Evolutionary conservation across 2,888 invertebrate genomes (phyloP).

Genomic region (Eucera pruinosa): DNA sequence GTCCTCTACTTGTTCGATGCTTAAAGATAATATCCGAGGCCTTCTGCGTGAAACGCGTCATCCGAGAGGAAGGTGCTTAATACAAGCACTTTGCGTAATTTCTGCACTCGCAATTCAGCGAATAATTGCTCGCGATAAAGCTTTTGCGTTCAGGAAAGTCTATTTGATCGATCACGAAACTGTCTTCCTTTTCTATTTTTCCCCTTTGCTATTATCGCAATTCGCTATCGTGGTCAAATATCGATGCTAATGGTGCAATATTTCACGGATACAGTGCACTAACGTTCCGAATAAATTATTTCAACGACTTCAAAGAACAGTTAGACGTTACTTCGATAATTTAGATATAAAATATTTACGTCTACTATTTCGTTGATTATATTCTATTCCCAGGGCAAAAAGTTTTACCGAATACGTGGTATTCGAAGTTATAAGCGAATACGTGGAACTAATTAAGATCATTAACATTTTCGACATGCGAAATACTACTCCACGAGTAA

Average conservation of each 20-base stretch:
- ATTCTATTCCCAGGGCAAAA: too few species aligned
- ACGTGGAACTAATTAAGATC: too few species aligned
- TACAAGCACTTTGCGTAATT: conserved; percentile 20
- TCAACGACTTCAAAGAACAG: too few species aligned
- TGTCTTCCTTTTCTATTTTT: neutral
- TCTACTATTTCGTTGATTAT: too few species aligned
- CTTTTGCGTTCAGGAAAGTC: neutral
- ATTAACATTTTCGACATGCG: too few species aligned
- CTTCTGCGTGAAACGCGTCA: neutral
- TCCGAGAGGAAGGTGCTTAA: neutral
- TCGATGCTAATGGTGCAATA: neutral
- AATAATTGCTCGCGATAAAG: neutral
- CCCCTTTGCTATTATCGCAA: too few species aligned
- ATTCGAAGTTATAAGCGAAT: too few species aligned
- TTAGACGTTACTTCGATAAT: too few species aligned
- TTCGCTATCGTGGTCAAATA: neutral
- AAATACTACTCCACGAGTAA: too few species aligned
- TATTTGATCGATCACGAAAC: neutral
- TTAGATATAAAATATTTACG: too few species aligned
- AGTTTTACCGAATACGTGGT: too few species aligned
- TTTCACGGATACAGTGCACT: neutral
- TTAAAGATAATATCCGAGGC: conserved; percentile 1
- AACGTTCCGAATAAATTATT: too few species aligned
- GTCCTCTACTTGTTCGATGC: neutral
- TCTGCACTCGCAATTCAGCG: neutral